Evolutionary conservation across 2,797 vertebrate genomes (phyloP).

Genomic region (Micromesistius poutassou): DNA sequence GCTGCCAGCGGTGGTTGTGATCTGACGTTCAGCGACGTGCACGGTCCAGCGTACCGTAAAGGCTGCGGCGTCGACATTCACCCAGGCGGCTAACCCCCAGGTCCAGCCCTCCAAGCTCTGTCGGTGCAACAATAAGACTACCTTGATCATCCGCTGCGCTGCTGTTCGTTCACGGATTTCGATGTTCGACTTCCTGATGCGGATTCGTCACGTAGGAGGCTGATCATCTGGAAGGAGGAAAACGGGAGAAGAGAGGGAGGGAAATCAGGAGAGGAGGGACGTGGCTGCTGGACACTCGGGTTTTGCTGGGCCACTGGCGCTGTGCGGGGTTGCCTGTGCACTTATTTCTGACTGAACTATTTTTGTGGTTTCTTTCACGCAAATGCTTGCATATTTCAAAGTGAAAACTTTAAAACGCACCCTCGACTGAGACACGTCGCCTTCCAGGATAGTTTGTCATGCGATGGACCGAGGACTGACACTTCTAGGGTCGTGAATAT

Average conservation of each 20-base stretch:
- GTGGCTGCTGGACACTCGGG: slow-evolving; percentile 25
- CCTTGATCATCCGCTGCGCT: not conserved
- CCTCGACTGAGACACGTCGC: not conserved
- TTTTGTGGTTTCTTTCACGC: not conserved
- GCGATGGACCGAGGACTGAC: slow-evolving; percentile 45
- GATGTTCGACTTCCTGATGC: too few relatives aligned
- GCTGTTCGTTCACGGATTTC: not conserved
- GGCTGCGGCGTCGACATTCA: not conserved
- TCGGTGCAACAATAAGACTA: too few relatives aligned
- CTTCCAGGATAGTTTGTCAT: slow-evolving; percentile 26
- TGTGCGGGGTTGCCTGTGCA: not conserved
- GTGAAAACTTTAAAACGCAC: slow-evolving; percentile 8
- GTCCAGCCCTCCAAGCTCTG: too few relatives aligned
- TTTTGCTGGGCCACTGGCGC: slow-evolving; percentile 27
- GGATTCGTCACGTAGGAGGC: not conserved
- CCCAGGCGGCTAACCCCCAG: too few relatives aligned
- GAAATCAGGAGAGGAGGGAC: slow-evolving; percentile 18
- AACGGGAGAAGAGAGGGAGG: slow-evolving; percentile 15
- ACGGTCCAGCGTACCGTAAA: not conserved
- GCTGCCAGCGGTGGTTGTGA: not conserved
- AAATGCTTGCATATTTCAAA: not conserved
- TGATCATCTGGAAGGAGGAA: not conserved
- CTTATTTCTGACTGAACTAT: not conserved
- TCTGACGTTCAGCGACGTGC: not conserved
- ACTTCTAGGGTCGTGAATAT: slow-evolving; percentile 22